A percentile compares a stretch with the other conserved stretches of the same genome.
Conservation (phyloP, 2,888 invertebrate species). For the Altica lythri region DNA sequence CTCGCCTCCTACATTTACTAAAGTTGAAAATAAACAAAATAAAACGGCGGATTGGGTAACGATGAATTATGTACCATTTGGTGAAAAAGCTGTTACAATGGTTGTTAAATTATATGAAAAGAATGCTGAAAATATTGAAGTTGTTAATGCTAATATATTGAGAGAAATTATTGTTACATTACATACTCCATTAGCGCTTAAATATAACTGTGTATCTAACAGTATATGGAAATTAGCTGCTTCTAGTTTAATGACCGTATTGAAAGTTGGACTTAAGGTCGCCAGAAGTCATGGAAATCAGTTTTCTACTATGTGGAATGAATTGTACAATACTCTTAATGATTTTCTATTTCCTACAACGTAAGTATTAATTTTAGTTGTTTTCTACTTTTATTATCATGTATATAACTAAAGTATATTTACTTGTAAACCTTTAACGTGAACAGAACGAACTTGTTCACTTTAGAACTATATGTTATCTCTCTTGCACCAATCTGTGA, state of each 20-base stretch:
- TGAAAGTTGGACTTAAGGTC: conserved; percentile 85
- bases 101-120: conserved; percentile 75
- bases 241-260: conserved; percentile 73
- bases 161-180: conserved; percentile 70
- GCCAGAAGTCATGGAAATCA: conserved; percentile 78
- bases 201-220: conserved; percentile 79
- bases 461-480: too few species aligned
- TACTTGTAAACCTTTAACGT: too few species aligned
- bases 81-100: conserved; percentile 77
- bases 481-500: too few species aligned
- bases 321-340: conserved; percentile 83
- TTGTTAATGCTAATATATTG: conserved; percentile 73
- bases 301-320: conserved; percentile 82
- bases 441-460: too few species aligned
- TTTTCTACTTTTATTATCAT: too few species aligned
- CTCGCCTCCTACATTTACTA: conserved; percentile 65
- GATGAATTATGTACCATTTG: conserved; percentile 85
- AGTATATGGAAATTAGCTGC: conserved; percentile 85
- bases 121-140: conserved; percentile 71
- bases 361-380: too few species aligned
- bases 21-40: conserved; percentile 58
- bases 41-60: conserved; percentile 73
- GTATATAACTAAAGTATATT: too few species aligned
- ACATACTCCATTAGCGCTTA: conserved; percentile 74
- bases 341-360: conserved; percentile 88